phyloP scores from a whole-genome alignment of 2,888 invertebrate species.

The Metallyticus violacea region DNA sequence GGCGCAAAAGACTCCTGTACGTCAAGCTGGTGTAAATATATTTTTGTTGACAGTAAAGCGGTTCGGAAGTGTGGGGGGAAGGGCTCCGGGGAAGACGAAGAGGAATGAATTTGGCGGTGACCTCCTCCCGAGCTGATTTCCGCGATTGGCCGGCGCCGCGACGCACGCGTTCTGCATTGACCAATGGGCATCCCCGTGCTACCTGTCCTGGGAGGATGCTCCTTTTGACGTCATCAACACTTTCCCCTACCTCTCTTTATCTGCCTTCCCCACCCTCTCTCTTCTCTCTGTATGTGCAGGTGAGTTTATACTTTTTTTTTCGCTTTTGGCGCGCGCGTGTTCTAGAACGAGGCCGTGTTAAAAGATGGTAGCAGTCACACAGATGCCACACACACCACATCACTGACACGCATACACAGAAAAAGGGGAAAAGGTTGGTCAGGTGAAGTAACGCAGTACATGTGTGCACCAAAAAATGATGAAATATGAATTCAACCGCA shows the following conservation, averaged over 20 bases:
- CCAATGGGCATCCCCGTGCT: conserved; percentile 23
- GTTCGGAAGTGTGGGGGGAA: too few relatives aligned
- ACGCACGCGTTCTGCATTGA: conserved; percentile 22
- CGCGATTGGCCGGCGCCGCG: conserved; percentile 16
- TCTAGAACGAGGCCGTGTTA: too few relatives aligned
- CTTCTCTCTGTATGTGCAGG: too few relatives aligned
- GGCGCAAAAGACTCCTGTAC: not conserved
- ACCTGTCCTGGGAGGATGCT: not conserved
- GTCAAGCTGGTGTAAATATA: not conserved
- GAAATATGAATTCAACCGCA: conserved; percentile 17
- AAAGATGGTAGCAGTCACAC: too few relatives aligned
- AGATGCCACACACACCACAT: too few relatives aligned
- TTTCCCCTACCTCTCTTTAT: not conserved
- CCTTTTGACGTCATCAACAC: not conserved
- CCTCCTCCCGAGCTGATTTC: conserved; percentile 12
- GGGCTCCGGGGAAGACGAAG: too few relatives aligned
- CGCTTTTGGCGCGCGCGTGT: not conserved
- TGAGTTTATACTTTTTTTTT: not conserved
- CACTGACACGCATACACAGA: not conserved
- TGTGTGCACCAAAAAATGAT: conserved; percentile 10
- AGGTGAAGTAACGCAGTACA: not conserved
- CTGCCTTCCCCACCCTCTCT: not conserved
- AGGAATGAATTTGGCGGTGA: not conserved
- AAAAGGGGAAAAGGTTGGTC: not conserved
- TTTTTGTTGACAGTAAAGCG: not conserved